Evolutionary conservation across 2,113 vertebrate species (phyloP).

Genomic region (Patagioenas fasciata): DNA sequence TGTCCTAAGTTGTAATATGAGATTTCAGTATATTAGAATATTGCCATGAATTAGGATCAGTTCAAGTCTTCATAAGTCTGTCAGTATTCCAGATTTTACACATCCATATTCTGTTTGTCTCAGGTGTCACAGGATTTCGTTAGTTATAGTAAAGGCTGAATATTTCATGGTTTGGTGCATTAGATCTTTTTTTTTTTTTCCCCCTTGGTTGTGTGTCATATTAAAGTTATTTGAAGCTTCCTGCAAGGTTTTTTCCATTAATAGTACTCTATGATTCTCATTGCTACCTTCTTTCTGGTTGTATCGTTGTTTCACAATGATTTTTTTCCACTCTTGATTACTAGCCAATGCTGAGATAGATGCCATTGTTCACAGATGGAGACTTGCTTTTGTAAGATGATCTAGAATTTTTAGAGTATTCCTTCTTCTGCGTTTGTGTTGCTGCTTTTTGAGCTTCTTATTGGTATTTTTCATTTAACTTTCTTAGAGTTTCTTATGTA

Average conservation of each 20-base stretch:
- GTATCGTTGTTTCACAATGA: background rate
- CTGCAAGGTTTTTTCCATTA: background rate
- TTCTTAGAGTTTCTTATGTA: background rate
- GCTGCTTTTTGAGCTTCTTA: background rate
- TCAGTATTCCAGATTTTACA: background rate
- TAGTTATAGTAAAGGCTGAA: background rate
- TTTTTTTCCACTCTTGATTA: background rate
- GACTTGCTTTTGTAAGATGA: background rate
- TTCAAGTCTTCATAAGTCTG: background rate
- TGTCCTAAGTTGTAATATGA: accelerated
- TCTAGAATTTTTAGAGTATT: background rate
- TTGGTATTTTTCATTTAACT: background rate
- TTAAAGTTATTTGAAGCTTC: background rate
- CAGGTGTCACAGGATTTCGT: background rate
- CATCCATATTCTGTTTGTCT: background rate
- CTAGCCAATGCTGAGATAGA: background rate
- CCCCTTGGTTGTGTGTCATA: background rate
- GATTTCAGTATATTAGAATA: background rate
- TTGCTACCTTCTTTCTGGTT: background rate
- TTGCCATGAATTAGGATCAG: background rate
- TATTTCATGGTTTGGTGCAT: background rate
- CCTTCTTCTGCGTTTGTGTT: background rate
- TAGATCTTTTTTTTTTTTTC: background rate
- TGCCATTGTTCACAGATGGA: background rate
- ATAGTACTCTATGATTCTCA: background rate